A percentile compares a stretch with the other conserved stretches of the same genome.
These are phyloP conservation scores for Pycnonotus jocosus DNA, from an alignment of 2,113 vertebrate species.

Conservation along the genomic window DNA sequence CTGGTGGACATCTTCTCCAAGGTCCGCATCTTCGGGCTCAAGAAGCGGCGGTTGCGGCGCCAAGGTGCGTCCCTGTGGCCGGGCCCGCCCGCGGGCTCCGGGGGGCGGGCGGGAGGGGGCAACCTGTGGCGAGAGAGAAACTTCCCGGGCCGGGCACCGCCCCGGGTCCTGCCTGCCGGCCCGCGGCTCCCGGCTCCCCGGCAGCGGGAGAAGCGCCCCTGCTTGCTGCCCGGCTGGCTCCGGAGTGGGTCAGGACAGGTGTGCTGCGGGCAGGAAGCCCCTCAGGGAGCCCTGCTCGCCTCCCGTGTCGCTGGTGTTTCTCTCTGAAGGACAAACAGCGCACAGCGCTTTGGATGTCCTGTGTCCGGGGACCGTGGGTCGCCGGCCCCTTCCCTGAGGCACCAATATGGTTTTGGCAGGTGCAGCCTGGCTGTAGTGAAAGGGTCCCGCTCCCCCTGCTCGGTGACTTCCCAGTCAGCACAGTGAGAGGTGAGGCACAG, in stretches of 20 bases:
- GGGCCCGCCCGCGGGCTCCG: background rate
- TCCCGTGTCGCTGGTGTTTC: background rate
- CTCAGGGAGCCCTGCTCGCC: background rate
- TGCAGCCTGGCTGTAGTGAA: background rate
- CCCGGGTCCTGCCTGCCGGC: background rate
- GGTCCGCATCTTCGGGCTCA: conserved; percentile 99
- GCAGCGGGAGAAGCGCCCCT: background rate
- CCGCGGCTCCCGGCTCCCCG: background rate
- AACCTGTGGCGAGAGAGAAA: background rate
- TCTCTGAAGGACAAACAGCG: background rate
- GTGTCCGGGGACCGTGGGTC: background rate
- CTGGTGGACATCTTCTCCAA: conserved; percentile 99
- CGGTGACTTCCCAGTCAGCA: background rate
- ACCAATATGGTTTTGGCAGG: background rate
- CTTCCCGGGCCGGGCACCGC: background rate
- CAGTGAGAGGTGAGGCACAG: background rate
- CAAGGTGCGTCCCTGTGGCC: conserved; percentile 81
- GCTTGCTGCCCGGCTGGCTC: background rate
- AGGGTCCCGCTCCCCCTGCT: background rate
- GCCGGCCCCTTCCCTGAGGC: background rate
- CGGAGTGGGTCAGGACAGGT: background rate
- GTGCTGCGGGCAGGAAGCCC: background rate
- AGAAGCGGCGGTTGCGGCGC: conserved; percentile 94
- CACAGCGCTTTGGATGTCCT: background rate
- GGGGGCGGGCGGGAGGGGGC: background rate